These are phyloP conservation scores for Pollachius pollachius DNA, from an alignment of 2,113 vertebrate species.

Conservation along the genomic window DNA sequence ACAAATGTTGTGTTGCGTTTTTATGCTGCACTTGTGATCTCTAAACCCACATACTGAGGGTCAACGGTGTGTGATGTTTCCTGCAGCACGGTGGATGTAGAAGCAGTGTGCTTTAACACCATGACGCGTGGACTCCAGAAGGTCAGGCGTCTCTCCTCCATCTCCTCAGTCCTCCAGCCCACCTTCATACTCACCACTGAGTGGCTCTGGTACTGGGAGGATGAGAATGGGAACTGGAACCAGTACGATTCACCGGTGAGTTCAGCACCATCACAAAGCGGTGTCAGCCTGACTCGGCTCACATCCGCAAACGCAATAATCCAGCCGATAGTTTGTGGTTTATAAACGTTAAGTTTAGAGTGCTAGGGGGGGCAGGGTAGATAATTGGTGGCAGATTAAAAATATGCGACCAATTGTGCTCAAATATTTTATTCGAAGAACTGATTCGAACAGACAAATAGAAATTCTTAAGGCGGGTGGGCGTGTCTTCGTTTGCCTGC, in stretches of 20 bases:
- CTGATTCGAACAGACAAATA: no score
- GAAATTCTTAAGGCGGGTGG: neutral
- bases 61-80: neutral
- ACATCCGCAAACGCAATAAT: neutral
- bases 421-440: no score
- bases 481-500: no score
- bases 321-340: no score
- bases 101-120: conserved; percentile 52
- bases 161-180: conserved; percentile 49
- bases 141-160: conserved; percentile 62
- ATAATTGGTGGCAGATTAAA: neutral
- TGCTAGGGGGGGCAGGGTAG: neutral
- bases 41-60: neutral
- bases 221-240: conserved; percentile 62
- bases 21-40: neutral
- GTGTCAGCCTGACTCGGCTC: neutral
- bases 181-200: conserved; percentile 64
- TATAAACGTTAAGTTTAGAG: neutral
- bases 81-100: conserved; percentile 22
- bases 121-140: conserved; percentile 43
- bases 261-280: neutral
- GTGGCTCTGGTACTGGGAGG: conserved; percentile 75
- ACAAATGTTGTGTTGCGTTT: neutral
- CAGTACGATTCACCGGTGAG: conserved; percentile 61
- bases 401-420: no score